Evolutionary conservation across 1,140 invertebrate genomes (phyloP).

Genomic region (Microplitis mediator): DNA sequence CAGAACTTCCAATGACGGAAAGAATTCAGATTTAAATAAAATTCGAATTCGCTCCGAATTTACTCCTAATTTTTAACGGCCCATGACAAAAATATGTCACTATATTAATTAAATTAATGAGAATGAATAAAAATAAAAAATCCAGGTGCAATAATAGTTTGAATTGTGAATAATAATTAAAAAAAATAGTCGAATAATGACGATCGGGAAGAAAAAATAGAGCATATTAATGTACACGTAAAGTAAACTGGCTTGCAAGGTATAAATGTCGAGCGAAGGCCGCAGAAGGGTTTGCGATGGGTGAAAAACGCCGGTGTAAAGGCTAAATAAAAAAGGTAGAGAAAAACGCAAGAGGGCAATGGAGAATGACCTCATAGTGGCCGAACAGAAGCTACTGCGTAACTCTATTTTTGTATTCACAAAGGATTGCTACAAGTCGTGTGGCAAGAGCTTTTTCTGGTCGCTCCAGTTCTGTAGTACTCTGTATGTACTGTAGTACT

Average conservation of each 20-base stretch:
- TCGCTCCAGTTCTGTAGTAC: not conserved
- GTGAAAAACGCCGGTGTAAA: not conserved
- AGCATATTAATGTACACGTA: too few species aligned
- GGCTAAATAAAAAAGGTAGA: not conserved
- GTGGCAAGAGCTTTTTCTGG: not conserved
- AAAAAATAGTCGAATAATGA: too few species aligned
- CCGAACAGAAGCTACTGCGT: not conserved
- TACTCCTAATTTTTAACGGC: too few species aligned
- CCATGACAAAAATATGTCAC: not conserved
- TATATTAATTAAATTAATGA: slow-evolving; percentile 52
- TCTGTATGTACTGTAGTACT: not conserved
- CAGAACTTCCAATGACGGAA: too few species aligned
- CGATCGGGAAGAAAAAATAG: not conserved
- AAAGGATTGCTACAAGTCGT: slow-evolving; percentile 34
- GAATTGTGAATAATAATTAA: too few species aligned
- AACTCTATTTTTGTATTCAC: slow-evolving; percentile 43
- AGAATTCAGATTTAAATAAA: too few species aligned
- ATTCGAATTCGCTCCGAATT: too few species aligned
- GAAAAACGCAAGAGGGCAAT: not conserved
- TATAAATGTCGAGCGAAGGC: too few species aligned
- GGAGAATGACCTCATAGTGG: slow-evolving; percentile 10
- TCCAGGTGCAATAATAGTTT: too few species aligned
- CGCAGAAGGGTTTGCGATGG: not conserved
- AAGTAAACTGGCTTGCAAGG: too few species aligned
- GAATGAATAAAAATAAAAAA: slow-evolving; percentile 31